Base-by-base conservation (phyloP, 1,140 invertebrate species). In the Drosophila tsacasi region DNA sequence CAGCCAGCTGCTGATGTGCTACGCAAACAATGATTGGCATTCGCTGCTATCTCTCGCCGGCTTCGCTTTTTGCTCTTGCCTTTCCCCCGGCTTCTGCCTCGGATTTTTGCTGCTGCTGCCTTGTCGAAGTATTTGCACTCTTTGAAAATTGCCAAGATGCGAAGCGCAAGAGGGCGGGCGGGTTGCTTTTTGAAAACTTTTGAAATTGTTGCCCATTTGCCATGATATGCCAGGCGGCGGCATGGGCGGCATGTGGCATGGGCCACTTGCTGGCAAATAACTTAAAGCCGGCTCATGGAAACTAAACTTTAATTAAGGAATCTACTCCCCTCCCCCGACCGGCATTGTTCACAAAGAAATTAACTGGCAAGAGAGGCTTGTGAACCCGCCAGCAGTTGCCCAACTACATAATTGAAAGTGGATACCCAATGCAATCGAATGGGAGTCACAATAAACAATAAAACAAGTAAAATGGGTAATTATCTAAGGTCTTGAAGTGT, bases 11-110 rank as follows among this genome's bases (percentile, higher is more conserved):
- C 83, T 89, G 83, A 87, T 87, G 83, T 72, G 84, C 83, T 89
- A 84, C 80, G 83, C 80, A 75, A 87, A 84, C 84, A 87, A 87
- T 87, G 84, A 87, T 89, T 89, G 84, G 84, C 84, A 87, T 89
- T 90, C 71, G 74, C 74, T 85, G 82, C 78, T 85, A 85, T 85
- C 78, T 75, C 27, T 52, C 19, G 64, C 46, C 72, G 77, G 61
- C 25, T 35, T 5, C 65, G 76, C 32, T 55, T 64, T 12, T 44
- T 78, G 59, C 60, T 54, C 44, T 44, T 35, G 73, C 49, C 57
- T 30, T 9, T 30, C 30, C 30, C 2, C 9, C 30, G 30, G 30
- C 30, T 30, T 30, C 30, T 30, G 30, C 7, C 30, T 60, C 9
- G 54, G 49, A 9, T 46, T 59, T 55, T 32, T 68, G 39, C 44